Percentiles rank a stretch among this genome's conserved stretches.
Evolutionary conservation across 30 jellyfish, hydroid and myxozoan species (phyloP).

Genomic region (Aurelia coerulea): DNA sequence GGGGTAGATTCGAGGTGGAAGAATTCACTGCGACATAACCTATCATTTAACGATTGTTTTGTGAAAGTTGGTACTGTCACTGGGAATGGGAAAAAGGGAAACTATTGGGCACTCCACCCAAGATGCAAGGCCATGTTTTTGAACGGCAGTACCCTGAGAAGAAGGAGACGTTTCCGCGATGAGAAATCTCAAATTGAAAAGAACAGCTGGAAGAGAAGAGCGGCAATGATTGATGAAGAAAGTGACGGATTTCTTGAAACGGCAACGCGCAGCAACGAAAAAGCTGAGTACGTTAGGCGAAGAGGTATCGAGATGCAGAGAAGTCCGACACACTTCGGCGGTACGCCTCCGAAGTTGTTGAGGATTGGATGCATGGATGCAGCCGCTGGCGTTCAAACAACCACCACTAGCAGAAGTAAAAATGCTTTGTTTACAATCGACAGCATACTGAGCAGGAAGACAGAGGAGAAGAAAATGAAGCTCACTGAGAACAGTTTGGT

Average conservation of each 20-base stretch:
- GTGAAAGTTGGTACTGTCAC: slow-evolving; percentile 10
- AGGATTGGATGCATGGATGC: no score
- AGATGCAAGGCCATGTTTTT: slow-evolving; percentile 42
- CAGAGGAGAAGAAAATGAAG: no score
- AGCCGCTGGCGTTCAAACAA: background rate
- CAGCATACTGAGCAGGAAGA: no score
- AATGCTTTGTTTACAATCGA: background rate
- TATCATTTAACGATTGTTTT: slow-evolving; percentile 69
- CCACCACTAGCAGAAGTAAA: background rate
- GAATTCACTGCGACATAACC: slow-evolving; percentile 58
- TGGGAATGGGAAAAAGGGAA: slow-evolving; percentile 32
- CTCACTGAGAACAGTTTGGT: no score
- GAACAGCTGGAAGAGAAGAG: no score
- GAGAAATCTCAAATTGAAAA: background rate
- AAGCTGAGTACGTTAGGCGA: no score
- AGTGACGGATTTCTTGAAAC: no score
- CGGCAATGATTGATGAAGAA: background rate
- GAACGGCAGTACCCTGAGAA: slow-evolving; percentile 55
- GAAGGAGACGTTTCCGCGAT: slow-evolving; percentile 36
- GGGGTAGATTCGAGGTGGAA: slow-evolving; percentile 39
- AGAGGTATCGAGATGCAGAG: no score
- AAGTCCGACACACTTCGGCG: no score
- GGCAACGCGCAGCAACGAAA: no score
- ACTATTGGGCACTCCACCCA: slow-evolving; percentile 62
- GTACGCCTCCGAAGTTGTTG: no score